Evolutionary conservation across 1,140 invertebrate species (phyloP), one percentile per base, ranked within the genome.

Genomic region (Pachyrhynchus sulphureomaculatus): DNA sequence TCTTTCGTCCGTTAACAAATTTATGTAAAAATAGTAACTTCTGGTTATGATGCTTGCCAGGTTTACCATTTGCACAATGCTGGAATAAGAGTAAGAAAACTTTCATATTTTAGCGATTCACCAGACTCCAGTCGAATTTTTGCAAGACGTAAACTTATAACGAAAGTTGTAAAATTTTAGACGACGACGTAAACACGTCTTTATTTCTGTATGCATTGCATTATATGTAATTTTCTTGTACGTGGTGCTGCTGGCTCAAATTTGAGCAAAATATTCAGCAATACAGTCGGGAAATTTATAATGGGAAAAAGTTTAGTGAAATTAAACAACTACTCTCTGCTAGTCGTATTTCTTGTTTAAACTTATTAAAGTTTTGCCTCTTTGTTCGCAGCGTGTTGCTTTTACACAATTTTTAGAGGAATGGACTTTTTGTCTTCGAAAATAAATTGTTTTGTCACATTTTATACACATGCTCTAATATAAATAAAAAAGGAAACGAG

Each of bases 191-290:
- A 57, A 47, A 57, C 55, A 45, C 41, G 55, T 47, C 55, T 51
- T 39, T 59, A 41, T 59, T 32, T 58, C 39, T 49, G 55, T 48
- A 48, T 58, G 55, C 55, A 58, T 58, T 24, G 32, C 41, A 36
- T 58, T 58, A 58, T 41, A 49, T 29, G 55, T 48, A 47, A 58
- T 58, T 58, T 59, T 51, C 47, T 33, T 59, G 15, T 29, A 37
- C 56, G 45, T 52, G 34, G 26, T 59, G 34, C 33, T 8, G 45
- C 49, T 47, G n/a, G n/a, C n/a, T 52, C 15, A 51, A 47, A 59
- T 59, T 59, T 49, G 39, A 49, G 29, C 33, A 51, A 59, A 59
- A 52, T 47, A 47, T 51, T 59, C 42, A 49, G 56, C 26, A 29
- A 29, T 29, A 29, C 12, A 29, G 26, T 23, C 18, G 48, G 17